Evolutionary conservation across 2,113 vertebrate genomes (phyloP).

Genomic region (Ophiodon elongatus): DNA sequence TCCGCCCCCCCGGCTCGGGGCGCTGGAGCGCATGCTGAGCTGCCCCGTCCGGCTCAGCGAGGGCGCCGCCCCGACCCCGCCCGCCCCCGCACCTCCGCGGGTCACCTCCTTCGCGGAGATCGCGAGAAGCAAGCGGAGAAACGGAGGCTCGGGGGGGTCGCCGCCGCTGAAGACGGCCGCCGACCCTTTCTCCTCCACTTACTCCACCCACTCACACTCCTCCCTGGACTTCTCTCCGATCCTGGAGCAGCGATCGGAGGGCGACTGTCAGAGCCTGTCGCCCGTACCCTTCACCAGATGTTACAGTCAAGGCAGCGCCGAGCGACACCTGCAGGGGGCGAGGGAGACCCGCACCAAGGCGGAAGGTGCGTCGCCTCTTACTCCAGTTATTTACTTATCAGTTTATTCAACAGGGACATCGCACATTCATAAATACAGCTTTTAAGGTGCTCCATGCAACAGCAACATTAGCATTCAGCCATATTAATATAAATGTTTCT

Average conservation of each 20-base stretch:
- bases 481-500: background rate
- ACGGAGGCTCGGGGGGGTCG: conserved; percentile 70
- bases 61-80: conserved; percentile 68
- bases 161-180: conserved; percentile 81
- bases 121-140: conserved; percentile 90
- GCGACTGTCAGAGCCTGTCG: conserved; percentile 77
- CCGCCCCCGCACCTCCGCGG: conserved; percentile 81
- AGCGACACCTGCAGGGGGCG: conserved; percentile 60
- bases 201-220: conserved; percentile 81
- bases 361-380: conserved; percentile 74
- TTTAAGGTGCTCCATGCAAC: background rate
- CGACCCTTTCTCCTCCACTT: conserved; percentile 79
- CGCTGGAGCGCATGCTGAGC: conserved; percentile 96
- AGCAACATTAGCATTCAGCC: background rate
- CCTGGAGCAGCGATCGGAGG: conserved; percentile 75
- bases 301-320: conserved; percentile 84
- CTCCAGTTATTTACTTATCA: background rate
- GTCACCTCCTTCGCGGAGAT: conserved; percentile 98
- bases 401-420: background rate
- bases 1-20: conserved; percentile 86
- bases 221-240: conserved; percentile 91
- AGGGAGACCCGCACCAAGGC: conserved; percentile 69
- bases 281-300: conserved; percentile 82
- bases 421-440: background rate
- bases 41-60: conserved; percentile 95